phyloP scores from a whole-genome alignment of 1,140 invertebrate genomes.

The Hycleus cichorii region DNA sequence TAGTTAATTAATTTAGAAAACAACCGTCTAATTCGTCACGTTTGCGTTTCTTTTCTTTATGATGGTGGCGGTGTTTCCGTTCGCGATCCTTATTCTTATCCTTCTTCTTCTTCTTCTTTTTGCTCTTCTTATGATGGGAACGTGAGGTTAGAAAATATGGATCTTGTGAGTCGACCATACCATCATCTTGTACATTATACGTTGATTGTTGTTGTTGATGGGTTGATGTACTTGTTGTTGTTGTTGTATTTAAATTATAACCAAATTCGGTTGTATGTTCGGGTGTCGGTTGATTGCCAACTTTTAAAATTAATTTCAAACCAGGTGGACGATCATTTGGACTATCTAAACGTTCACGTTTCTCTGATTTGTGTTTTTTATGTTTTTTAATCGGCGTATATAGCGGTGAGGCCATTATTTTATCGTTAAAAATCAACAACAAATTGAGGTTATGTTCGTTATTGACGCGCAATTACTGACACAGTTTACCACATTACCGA shows the following conservation, averaged over 20 bases:
- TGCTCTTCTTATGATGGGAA: conserved; percentile 48
- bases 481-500: too few species aligned
- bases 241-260: conserved; percentile 3
- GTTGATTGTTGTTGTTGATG: background rate
- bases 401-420: too few species aligned
- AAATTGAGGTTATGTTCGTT: too few species aligned
- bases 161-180: conserved; percentile 26
- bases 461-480: too few species aligned
- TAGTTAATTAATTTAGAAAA: background rate
- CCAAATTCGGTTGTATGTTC: conserved; percentile 55
- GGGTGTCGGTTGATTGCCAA: conserved; percentile 63
- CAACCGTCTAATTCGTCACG: conserved; percentile 43
- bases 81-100: conserved; percentile 54
- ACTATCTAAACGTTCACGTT: conserved; percentile 55
- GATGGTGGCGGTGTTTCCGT: conserved; percentile 65
- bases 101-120: conserved; percentile 75
- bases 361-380: conserved; percentile 65
- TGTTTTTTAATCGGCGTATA: conserved; percentile 50
- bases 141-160: conserved; percentile 24
- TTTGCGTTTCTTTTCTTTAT: conserved; percentile 57
- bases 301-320: conserved; percentile 73
- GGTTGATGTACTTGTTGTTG: too few species aligned
- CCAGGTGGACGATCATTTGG: conserved; percentile 48
- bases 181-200: conserved; percentile 17
- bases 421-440: too few species aligned